phyloP scores from a whole-genome alignment of 2,113 vertebrate genomes.

The Potamarius usumacintae region DNA sequence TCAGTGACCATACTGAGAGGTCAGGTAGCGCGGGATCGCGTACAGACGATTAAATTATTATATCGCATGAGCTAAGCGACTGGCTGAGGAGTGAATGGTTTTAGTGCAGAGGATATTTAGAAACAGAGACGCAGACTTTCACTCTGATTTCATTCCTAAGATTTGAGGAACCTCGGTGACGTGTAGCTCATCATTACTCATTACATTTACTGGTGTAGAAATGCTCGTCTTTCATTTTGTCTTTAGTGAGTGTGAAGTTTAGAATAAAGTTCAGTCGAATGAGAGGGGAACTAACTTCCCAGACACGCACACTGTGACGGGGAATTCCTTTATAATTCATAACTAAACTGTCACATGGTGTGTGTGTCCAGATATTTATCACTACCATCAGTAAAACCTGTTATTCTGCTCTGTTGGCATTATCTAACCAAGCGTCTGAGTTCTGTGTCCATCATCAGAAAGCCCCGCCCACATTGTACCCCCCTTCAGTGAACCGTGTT shows the following conservation, averaged over 20 bases:
- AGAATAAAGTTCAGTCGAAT: not conserved
- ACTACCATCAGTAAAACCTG: not conserved
- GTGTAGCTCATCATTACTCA: too few species aligned
- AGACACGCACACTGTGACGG: not conserved
- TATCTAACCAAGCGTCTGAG: not conserved
- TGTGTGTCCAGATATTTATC: not conserved
- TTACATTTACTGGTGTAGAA: not conserved
- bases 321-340: not conserved
- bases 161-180: too few species aligned
- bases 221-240: not conserved
- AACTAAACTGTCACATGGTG: not conserved
- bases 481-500: not conserved
- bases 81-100: too few species aligned
- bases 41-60: too few species aligned
- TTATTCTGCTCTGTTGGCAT: not conserved
- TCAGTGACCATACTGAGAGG: too few species aligned
- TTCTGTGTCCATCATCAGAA: not conserved
- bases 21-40: too few species aligned
- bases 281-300: not conserved
- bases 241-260: not conserved
- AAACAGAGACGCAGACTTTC: too few species aligned
- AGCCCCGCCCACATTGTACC: not conserved
- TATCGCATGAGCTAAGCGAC: too few species aligned
- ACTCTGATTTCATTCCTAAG: too few species aligned
- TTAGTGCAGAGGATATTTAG: too few species aligned